Percentiles rank a stretch among this genome's conserved stretches.
Evolutionary conservation across 2,113 vertebrate species (phyloP).

Genomic region (Regulus satrapa): DNA sequence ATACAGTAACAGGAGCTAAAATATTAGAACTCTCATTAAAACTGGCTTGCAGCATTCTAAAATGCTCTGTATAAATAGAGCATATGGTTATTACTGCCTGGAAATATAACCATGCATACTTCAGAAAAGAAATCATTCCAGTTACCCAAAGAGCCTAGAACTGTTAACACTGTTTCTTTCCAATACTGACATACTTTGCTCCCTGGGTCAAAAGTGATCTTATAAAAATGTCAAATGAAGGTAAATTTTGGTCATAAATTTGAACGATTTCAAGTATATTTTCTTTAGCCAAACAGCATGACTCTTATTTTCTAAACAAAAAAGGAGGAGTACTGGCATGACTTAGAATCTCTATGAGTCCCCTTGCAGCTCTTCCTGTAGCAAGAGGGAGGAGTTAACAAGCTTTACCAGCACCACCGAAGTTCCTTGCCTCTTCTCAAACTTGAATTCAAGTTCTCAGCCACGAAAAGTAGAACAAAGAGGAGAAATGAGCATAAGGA

Average conservation of each 20-base stretch:
- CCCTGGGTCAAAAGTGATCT: not conserved
- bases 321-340: not conserved
- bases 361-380: not conserved
- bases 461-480: not conserved
- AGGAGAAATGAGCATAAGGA: not conserved
- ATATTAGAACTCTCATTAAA: conserved; percentile 20
- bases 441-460: not conserved
- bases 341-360: not conserved
- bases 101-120: not conserved
- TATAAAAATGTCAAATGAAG: not conserved
- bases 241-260: not conserved
- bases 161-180: conserved; percentile 1
- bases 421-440: not conserved
- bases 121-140: conserved; percentile 1
- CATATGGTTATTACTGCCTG: not conserved
- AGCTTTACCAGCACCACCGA: not conserved
- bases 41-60: not conserved
- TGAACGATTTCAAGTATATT: not conserved
- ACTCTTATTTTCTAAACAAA: not conserved
- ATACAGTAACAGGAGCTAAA: conserved; percentile 11
- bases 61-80: not conserved
- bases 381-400: not conserved
- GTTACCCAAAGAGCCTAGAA: not conserved
- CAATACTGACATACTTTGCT: not conserved
- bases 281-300: not conserved